Conservation (phyloP, 2,797 vertebrate species). For the Melanotaenia boesemani region DNA sequence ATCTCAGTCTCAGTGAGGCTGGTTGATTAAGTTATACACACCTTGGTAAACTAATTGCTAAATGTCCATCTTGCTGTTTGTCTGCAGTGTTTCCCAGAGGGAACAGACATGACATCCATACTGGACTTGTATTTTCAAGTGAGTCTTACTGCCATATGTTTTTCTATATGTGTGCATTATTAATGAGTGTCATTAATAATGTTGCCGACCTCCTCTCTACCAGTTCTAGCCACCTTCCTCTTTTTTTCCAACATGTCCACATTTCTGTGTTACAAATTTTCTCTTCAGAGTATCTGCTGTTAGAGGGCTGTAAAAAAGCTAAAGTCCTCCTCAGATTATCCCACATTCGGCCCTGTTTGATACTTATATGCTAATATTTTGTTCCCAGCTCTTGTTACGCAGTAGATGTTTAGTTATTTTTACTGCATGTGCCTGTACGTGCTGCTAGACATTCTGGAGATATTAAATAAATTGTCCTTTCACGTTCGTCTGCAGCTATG, state of each 20-base stretch:
- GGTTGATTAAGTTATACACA: background rate
- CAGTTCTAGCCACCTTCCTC: background rate
- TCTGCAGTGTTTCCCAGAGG: constrained; percentile 96
- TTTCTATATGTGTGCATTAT: constrained; percentile 6
- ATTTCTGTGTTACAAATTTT: background rate
- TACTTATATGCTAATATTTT: no score
- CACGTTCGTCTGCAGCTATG: constrained; percentile 85
- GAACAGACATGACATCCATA: constrained; percentile 96
- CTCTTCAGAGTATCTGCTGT: background rate
- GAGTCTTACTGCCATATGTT: constrained; percentile 48
- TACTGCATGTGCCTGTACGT: background rate
- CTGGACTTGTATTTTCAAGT: constrained; percentile 99
- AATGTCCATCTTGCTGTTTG: no score
- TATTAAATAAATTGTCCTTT: background rate
- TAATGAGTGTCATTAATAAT: background rate
- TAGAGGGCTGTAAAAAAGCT: background rate
- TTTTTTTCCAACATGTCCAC: background rate
- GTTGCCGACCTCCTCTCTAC: background rate
- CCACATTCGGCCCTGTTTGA: no score
- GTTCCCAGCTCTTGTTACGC: no score
- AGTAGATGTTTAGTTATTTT: no score
- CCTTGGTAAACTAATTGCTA: no score
- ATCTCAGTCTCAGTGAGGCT: background rate
- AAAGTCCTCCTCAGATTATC: background rate
- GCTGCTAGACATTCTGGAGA: background rate